Conservation (phyloP, 2,888 invertebrate species). For the Coelopa pilipes region DNA sequence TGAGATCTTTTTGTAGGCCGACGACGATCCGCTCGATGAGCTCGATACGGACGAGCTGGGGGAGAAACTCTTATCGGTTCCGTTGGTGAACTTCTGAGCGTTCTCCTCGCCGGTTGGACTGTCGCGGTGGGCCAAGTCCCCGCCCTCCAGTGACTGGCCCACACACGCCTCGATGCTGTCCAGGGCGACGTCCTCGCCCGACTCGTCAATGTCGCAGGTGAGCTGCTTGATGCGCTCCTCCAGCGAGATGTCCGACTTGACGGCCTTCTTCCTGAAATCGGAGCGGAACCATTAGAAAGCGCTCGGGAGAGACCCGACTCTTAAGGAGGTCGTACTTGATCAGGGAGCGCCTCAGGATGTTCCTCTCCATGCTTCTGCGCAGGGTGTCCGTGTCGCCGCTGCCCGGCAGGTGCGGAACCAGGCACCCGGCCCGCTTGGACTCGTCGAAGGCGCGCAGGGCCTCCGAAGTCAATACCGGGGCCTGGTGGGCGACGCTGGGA, state of each 20-base stretch:
- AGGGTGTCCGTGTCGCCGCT: conserved; percentile 73
- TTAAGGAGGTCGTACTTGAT: conserved; percentile 73
- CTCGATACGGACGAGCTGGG: conserved; percentile 71
- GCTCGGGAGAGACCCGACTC: too few species aligned
- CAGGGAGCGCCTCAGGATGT: conserved; percentile 82
- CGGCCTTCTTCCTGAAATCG: conserved; percentile 61
- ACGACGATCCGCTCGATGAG: conserved; percentile 71
- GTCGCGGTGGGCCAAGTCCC: conserved; percentile 69
- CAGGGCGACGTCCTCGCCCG: conserved; percentile 59
- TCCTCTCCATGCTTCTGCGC: conserved; percentile 83
- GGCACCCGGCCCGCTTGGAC: conserved; percentile 70
- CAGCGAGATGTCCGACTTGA: conserved; percentile 76
- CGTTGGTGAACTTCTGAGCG: conserved; percentile 63
- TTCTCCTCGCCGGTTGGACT: conserved; percentile 77
- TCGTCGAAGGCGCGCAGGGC: conserved; percentile 78
- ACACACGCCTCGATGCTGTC: conserved; percentile 50
- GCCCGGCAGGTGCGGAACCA: conserved; percentile 63
- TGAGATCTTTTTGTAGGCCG: conserved; percentile 72
- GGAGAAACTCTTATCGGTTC: conserved; percentile 72
- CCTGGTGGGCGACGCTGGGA: conserved; percentile 77
- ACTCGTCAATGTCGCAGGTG: conserved; percentile 86
- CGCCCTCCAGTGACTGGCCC: conserved; percentile 48
- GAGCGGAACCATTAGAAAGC: too few species aligned
- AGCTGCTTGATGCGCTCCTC: conserved; percentile 87
- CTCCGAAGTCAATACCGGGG: conserved; percentile 76